Percentiles rank a stretch among this genome's conserved stretches.
These are phyloP conservation scores for Oreochromis spilurus DNA, from an alignment of 2,113 vertebrate genomes.

Conservation along the genomic window DNA sequence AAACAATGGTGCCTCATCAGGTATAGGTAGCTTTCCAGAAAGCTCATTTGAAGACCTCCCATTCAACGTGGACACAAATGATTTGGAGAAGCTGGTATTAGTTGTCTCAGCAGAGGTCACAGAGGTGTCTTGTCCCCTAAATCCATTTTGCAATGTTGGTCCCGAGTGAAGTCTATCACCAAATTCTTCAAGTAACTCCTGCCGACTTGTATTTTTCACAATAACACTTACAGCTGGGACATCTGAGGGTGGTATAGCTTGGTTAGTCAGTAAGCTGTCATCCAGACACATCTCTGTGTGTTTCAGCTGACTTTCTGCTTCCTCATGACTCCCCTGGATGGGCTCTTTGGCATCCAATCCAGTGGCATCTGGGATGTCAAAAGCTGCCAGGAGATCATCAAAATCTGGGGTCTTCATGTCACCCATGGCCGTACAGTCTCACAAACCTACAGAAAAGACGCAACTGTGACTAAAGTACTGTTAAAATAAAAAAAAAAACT, in stretches of 20 bases:
- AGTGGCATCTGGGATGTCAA: conserved; percentile 96
- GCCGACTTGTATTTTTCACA: conserved; percentile 92
- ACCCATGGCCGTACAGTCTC: conserved; percentile 84
- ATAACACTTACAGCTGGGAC: conserved; percentile 89
- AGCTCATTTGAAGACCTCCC: conserved; percentile 78
- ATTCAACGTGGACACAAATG: conserved; percentile 82
- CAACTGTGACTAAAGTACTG: neutral
- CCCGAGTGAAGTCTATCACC: conserved; percentile 75
- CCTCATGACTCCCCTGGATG: conserved; percentile 82
- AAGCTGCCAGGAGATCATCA: conserved; percentile 95
- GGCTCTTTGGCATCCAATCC: conserved; percentile 93
- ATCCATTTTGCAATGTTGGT: conserved; percentile 83
- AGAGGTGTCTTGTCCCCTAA: conserved; percentile 73
- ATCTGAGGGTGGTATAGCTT: conserved; percentile 74
- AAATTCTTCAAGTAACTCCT: conserved; percentile 81
- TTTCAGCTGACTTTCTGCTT: conserved; percentile 83
- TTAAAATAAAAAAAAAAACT: neutral
- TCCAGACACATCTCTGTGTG: conserved; percentile 82
- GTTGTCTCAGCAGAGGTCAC: conserved; percentile 64
- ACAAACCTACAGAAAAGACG: conserved; percentile 60
- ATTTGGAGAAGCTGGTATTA: conserved; percentile 75
- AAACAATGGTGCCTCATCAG: conserved; percentile 78
- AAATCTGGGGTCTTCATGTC: conserved; percentile 99
- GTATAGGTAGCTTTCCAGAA: conserved; percentile 73
- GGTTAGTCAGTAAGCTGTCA: conserved; percentile 76